Evolutionary conservation across 2,113 vertebrate genomes (phyloP).

Genomic region (Noctilio leporinus): DNA sequence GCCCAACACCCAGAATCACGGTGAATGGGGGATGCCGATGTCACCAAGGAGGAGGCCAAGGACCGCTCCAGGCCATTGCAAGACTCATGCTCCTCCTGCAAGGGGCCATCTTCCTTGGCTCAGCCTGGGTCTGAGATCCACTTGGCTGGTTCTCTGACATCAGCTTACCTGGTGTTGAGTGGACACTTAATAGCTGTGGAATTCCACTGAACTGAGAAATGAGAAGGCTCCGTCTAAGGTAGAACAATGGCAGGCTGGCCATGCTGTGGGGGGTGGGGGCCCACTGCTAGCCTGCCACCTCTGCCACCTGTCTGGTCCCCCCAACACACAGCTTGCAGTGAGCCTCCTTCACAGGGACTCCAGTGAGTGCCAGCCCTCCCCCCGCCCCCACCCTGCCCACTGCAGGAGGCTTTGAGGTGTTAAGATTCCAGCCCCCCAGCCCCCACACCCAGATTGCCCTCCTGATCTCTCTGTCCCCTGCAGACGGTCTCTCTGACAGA

Average conservation of each 20-base stretch:
- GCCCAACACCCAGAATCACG: too few relatives aligned
- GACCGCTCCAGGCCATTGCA: too few relatives aligned
- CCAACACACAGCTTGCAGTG: background rate
- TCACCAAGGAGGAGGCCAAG: background rate
- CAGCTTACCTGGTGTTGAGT: accelerated
- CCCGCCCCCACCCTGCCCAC: background rate
- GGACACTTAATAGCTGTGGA: accelerated
- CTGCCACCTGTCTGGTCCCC: background rate
- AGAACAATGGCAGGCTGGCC: background rate
- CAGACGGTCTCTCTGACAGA: slow-evolving; percentile 82
- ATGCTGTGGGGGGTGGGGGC: accelerated
- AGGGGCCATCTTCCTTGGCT: background rate
- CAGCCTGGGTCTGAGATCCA: accelerated
- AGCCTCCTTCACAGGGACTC: accelerated
- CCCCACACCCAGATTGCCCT: slow-evolving; percentile 59
- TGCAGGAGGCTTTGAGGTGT: slow-evolving; percentile 48
- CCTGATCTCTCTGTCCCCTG: slow-evolving; percentile 78
- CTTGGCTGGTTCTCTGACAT: too few relatives aligned
- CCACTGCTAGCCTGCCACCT: background rate
- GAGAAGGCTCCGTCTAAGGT: background rate
- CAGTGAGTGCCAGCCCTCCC: accelerated
- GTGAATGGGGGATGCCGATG: accelerated
- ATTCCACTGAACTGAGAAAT: background rate
- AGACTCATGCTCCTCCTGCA: background rate
- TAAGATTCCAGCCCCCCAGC: background rate